phyloP scores from a whole-genome alignment of 2,888 invertebrate genomes.

The Tetragonisca angustula region DNA sequence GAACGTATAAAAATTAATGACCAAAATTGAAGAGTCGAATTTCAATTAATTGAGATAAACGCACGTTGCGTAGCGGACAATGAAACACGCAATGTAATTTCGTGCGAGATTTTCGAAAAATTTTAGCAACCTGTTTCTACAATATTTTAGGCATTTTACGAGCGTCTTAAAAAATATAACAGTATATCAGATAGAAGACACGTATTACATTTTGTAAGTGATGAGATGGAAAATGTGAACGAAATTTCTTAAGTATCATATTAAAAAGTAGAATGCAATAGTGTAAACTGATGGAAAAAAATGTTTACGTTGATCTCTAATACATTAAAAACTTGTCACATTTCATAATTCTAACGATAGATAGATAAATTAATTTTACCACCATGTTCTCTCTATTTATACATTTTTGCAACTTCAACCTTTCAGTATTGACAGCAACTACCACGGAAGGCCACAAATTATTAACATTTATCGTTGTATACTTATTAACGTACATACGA shows the following conservation, averaged over 20 bases:
- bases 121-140: background rate
- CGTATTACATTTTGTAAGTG: background rate
- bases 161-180: background rate
- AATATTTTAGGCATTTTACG: background rate
- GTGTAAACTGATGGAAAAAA: background rate
- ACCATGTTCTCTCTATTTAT: too few relatives aligned
- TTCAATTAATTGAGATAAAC: background rate
- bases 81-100: background rate
- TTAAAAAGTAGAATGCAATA: background rate
- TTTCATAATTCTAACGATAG: too few relatives aligned
- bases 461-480: too few relatives aligned
- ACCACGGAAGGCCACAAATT: too few relatives aligned
- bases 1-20: constrained; percentile 21
- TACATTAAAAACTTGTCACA: too few relatives aligned
- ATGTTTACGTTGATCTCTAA: too few relatives aligned
- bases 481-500: too few relatives aligned
- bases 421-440: too few relatives aligned
- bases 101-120: background rate
- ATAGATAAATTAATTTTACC: too few relatives aligned
- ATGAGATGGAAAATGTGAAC: background rate
- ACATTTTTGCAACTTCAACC: too few relatives aligned
- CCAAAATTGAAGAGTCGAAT: background rate
- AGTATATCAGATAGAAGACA: too few relatives aligned
- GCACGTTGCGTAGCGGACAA: background rate
- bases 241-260: background rate